Base-by-base conservation (phyloP, 2,888 invertebrate species). In the Eustalomyia histrio region DNA sequence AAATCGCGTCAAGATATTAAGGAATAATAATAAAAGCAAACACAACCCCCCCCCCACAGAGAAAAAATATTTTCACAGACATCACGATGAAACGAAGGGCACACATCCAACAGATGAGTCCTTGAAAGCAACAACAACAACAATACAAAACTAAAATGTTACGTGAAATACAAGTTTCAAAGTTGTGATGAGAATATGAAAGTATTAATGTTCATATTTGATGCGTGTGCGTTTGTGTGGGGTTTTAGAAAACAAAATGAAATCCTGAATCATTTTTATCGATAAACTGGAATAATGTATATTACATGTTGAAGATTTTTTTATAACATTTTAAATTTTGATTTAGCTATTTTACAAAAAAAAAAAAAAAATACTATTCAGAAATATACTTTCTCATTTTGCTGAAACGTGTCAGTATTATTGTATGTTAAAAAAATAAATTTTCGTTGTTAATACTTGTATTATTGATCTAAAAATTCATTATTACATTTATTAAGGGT, bases 241-340 rank as follows among this genome's bases (percentile, higher is more conserved):
- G n/a, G n/a, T n/a, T n/a, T n/a, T n/a, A n/a, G 35, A 21, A 52
- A 29, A n/a, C n/a, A n/a, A n/a, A 4, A 29, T 6, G 29, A 29
- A 52, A 21, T 6, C 21, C 60, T n/a, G 29, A 47, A 47, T 21
- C 16, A 29, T 63, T 29, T 63, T 6, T 64, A 63, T 47, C 14
- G 17, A 72, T 60, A 63, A 72, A 63, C 43, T 21, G 7, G 7
- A n/a, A 47, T 55, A 43, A 72, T 57, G 29, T 33, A 64, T 17
- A 47, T 68, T 53, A 53, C 7, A 60, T 6, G 17, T 39, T 39
- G 33, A 43, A 7, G 21, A 55, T 39, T 39, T 60, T 39, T 60
- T 10, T 65, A 58, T 67, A 35, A 52, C 57, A 39, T 67, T 67
- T 74, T 74, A 67, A 67, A 43, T 67, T 67, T 55, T 74, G 24